phyloP scores from a whole-genome alignment of 2,113 vertebrate genomes.

The Ranitomeya variabilis region DNA sequence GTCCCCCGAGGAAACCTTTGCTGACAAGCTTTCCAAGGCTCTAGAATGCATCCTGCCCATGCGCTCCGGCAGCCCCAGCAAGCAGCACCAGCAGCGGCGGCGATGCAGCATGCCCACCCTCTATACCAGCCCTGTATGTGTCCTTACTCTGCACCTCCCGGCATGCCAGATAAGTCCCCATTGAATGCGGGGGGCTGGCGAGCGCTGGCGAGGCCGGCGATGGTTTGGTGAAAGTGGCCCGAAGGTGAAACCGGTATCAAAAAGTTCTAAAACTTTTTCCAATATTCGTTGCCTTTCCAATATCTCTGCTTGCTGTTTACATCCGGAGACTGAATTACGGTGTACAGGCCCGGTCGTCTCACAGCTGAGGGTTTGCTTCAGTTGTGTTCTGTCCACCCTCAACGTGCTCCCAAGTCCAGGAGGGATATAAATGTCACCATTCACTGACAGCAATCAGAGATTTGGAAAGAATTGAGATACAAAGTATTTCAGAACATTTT shows the following conservation, averaged over 20 bases:
- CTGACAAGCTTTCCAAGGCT: constrained; percentile 93
- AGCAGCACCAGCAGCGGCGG: constrained; percentile 68
- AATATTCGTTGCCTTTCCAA: background rate
- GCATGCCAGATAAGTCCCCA: constrained; percentile 79
- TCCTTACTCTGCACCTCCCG: constrained; percentile 69
- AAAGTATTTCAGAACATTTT: too few relatives aligned
- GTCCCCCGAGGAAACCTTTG: constrained; percentile 89
- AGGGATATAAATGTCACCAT: too few relatives aligned
- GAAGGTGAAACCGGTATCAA: background rate
- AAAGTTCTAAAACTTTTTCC: background rate
- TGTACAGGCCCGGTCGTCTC: too few relatives aligned
- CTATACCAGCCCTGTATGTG: constrained; percentile 96
- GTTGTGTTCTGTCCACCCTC: background rate
- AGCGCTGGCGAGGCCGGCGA: background rate
- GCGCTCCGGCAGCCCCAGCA: constrained; percentile 82
- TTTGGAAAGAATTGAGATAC: too few relatives aligned
- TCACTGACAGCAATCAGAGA: too few relatives aligned
- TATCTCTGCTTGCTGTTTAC: background rate
- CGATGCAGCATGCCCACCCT: constrained; percentile 96
- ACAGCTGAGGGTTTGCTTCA: background rate
- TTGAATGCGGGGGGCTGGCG: constrained; percentile 79
- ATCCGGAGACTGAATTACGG: background rate
- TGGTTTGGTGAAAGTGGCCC: background rate
- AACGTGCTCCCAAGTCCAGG: too few relatives aligned
- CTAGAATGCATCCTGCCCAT: constrained; percentile 95